A percentile compares a stretch with the other conserved stretches of the same genome.
Evolutionary conservation across 2,888 invertebrate genomes (phyloP).

Genomic region (Brassicogethes aeneus): DNA sequence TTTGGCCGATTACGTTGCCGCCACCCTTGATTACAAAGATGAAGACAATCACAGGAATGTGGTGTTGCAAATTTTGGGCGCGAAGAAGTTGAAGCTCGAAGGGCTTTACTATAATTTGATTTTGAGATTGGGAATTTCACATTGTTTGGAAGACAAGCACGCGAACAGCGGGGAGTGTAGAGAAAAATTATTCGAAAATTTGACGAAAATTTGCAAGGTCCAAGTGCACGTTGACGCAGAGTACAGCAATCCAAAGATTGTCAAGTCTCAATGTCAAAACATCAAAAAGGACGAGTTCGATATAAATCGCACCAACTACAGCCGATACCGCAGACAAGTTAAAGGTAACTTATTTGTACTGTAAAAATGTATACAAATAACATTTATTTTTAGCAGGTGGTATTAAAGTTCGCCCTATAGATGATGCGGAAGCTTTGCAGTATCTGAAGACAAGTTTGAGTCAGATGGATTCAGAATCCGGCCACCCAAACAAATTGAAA

Average conservation of each 20-base stretch:
- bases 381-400: constrained; percentile 10
- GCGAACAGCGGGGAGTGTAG: constrained; percentile 21
- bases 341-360: too few relatives aligned
- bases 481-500: neutral
- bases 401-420: neutral
- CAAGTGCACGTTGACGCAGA: constrained; percentile 40
- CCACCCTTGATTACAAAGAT: constrained; percentile 44
- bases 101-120: constrained; percentile 41
- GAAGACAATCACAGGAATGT: constrained; percentile 42
- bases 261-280: constrained; percentile 45
- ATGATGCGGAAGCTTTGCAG: neutral
- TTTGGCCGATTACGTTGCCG: constrained; percentile 42
- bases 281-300: constrained; percentile 29
- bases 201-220: constrained; percentile 47
- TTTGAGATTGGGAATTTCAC: constrained; percentile 39
- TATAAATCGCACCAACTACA: constrained; percentile 24
- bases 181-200: constrained; percentile 31
- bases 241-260: constrained; percentile 39
- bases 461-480: neutral
- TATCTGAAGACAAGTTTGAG: neutral
- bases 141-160: constrained; percentile 33
- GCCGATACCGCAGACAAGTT: constrained; percentile 15
- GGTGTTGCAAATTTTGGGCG: constrained; percentile 41
- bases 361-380: too few relatives aligned
- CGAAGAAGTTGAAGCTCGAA: constrained; percentile 34